Percentiles rank a stretch among this genome's conserved stretches.
Conservation (phyloP, 2,113 vertebrate species). For the Xenus cinereus region DNA sequence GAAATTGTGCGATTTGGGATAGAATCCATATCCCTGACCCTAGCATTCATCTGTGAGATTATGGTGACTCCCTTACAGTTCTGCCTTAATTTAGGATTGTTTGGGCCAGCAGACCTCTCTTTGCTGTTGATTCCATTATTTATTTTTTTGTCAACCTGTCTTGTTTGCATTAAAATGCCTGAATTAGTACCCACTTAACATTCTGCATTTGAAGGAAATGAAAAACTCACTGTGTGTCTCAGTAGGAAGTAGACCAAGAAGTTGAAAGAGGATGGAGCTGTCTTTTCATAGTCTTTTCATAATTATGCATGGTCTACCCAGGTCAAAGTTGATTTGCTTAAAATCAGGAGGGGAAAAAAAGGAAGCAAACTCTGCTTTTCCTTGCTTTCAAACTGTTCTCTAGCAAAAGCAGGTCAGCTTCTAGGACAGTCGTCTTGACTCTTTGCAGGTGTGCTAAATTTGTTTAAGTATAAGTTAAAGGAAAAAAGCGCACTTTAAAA, state of each 20-base stretch:
- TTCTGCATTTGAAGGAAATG: neutral
- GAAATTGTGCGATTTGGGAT: neutral
- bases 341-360: neutral
- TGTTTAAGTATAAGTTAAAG: neutral
- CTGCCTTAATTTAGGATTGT: neutral
- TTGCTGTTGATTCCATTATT: neutral
- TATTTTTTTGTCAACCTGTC: neutral
- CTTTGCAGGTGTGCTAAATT: neutral
- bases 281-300: neutral
- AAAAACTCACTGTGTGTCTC: neutral
- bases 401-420: neutral
- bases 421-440: neutral
- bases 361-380: neutral
- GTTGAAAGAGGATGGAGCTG: neutral
- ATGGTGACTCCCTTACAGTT: neutral
- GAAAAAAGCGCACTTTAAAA: neutral
- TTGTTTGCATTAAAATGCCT: neutral
- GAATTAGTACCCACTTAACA: neutral
- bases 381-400: neutral
- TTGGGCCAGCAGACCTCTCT: neutral
- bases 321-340: neutral
- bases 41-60: neutral
- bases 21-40: neutral
- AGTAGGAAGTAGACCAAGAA: neutral
- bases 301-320: neutral